These are phyloP conservation scores for Percina caprodes DNA, from an alignment of 2,113 vertebrate species.

Conservation along the genomic window DNA sequence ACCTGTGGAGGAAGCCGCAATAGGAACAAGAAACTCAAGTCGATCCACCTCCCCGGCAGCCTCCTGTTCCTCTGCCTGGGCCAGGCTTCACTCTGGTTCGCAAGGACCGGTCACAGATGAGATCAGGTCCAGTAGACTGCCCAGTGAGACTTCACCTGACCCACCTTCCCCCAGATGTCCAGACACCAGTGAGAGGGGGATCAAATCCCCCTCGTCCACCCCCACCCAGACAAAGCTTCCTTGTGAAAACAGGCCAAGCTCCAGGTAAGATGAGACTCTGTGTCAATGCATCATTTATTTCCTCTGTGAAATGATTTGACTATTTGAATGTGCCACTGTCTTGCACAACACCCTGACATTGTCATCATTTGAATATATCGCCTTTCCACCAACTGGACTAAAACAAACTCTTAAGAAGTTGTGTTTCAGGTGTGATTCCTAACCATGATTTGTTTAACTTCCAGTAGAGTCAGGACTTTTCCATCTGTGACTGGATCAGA, in stretches of 20 bases:
- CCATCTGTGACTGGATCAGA: slow-evolving; percentile 37
- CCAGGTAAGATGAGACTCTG: slow-evolving; percentile 66
- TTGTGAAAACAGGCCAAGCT: slow-evolving; percentile 53
- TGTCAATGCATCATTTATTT: slow-evolving; percentile 5
- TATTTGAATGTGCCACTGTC: not conserved
- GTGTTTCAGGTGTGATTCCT: not conserved
- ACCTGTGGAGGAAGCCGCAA: slow-evolving; percentile 13
- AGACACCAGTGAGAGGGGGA: slow-evolving; percentile 58
- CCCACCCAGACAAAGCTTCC: slow-evolving; percentile 55
- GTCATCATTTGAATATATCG: slow-evolving; percentile 4
- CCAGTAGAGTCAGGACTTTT: slow-evolving; percentile 42
- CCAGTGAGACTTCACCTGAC: slow-evolving; percentile 49
- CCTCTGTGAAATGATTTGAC: not conserved
- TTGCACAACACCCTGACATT: not conserved
- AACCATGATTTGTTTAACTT: not conserved
- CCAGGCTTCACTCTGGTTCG: slow-evolving; percentile 47
- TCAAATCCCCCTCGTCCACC: slow-evolving; percentile 48
- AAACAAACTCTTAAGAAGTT: not conserved
- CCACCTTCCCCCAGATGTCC: slow-evolving; percentile 49
- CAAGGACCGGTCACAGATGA: slow-evolving; percentile 38
- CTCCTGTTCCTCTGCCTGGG: slow-evolving; percentile 28
- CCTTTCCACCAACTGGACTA: not conserved
- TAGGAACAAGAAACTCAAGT: slow-evolving; percentile 32
- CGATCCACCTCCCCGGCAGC: slow-evolving; percentile 54
- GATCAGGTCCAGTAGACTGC: slow-evolving; percentile 28